These are phyloP conservation scores for Tonatia bakeri DNA, from an alignment of 2,113 vertebrate species.

Conservation along the genomic window DNA sequence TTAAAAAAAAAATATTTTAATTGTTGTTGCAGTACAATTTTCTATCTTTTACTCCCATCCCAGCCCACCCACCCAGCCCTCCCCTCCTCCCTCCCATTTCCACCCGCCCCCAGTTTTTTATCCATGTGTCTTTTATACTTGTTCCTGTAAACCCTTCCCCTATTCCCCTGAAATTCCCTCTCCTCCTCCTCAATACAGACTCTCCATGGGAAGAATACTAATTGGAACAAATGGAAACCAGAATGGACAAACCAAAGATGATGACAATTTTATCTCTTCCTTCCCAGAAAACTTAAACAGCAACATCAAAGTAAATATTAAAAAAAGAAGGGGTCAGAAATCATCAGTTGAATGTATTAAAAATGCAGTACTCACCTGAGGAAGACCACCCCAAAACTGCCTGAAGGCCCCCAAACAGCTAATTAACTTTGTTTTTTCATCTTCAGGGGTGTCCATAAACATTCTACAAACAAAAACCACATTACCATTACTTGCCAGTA, in stretches of 20 bases:
- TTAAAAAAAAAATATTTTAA: no score
- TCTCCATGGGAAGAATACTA: not conserved
- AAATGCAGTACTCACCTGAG: slow-evolving; percentile 85
- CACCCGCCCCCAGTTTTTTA: no score
- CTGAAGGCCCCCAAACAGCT: slow-evolving; percentile 95
- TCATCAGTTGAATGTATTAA: not conserved
- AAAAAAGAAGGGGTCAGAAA: not conserved
- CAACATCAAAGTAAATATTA: not conserved
- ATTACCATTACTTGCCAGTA: slow-evolving; percentile 12
- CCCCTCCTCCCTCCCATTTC: no score
- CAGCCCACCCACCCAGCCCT: no score
- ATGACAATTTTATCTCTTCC: not conserved
- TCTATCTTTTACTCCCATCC: no score
- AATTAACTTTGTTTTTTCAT: slow-evolving; percentile 95
- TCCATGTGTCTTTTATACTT: no score
- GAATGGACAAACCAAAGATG: not conserved
- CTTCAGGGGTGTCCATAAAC: slow-evolving; percentile 98
- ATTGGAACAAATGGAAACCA: not conserved
- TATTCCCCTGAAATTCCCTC: no score
- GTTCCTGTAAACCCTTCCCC: no score
- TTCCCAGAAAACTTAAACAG: not conserved
- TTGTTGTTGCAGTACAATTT: no score
- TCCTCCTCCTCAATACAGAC: not conserved
- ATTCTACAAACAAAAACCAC: slow-evolving; percentile 82
- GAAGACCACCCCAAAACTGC: slow-evolving; percentile 94